Conservation (phyloP, 2,797 vertebrate species). For the Hydrolagus colliei region DNA sequence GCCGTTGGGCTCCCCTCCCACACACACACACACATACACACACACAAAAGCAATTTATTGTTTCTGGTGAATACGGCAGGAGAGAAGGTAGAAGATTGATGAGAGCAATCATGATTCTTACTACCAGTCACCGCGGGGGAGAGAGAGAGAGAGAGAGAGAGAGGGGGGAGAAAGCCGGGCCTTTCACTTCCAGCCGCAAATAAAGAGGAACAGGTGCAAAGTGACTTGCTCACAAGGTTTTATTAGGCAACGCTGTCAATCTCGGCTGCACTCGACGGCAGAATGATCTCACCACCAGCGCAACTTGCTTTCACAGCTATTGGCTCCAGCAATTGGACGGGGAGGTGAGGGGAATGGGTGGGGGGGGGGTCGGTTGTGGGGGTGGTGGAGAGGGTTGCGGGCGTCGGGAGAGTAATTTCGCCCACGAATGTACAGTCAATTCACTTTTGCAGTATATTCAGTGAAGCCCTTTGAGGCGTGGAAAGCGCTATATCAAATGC, state of each 20-base stretch:
- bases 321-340: neutral
- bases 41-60: slow-evolving; percentile 5
- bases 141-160: no score
- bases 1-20: no score
- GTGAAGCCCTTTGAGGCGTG: no score
- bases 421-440: no score
- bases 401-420: no score
- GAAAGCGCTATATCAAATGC: no score
- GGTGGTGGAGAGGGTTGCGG: no score
- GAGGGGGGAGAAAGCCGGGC: neutral
- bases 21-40: neutral
- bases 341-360: no score
- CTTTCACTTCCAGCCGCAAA: neutral
- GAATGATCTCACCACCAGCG: neutral
- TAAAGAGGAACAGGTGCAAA: neutral
- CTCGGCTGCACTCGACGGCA: neutral
- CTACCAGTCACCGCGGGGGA: neutral
- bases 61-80: neutral
- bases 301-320: neutral
- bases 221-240: neutral
- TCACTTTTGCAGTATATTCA: no score
- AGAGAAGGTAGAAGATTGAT: neutral
- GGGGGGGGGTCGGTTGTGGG: no score
- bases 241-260: neutral
- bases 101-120: neutral